Conservation (phyloP, 2,113 vertebrate species). For the Emberiza fucata region DNA sequence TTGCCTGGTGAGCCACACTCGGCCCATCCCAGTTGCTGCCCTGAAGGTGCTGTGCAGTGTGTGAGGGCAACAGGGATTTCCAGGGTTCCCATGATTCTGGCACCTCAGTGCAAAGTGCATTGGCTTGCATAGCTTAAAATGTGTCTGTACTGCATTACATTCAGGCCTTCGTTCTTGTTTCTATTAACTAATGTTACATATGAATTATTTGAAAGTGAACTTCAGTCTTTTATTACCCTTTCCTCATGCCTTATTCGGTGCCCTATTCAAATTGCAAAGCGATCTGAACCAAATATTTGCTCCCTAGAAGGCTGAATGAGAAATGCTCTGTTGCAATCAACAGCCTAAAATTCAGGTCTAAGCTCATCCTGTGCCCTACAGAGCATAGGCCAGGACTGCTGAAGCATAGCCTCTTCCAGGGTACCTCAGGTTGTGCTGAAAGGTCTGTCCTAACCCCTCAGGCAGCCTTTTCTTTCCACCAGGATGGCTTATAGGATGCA, state of each 20-base stretch:
- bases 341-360: neutral
- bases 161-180: neutral
- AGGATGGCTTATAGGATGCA: neutral
- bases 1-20: neutral
- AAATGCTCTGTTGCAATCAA: neutral
- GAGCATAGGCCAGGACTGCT: neutral
- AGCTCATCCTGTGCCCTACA: neutral
- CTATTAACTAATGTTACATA: neutral
- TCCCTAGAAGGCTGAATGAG: neutral
- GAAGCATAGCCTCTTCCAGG: neutral
- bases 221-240: neutral
- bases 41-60: neutral
- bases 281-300: neutral
- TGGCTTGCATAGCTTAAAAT: neutral
- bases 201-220: neutral
- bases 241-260: neutral
- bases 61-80: rapidly evolving
- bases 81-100: rapidly evolving
- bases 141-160: neutral
- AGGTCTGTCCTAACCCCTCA: neutral
- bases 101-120: neutral
- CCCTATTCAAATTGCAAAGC: neutral
- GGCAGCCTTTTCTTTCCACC: neutral
- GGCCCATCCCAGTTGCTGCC: neutral
- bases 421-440: neutral